Evolutionary conservation across 2,797 vertebrate genomes (phyloP).

Genomic region (Silurus lanzhouensis): DNA sequence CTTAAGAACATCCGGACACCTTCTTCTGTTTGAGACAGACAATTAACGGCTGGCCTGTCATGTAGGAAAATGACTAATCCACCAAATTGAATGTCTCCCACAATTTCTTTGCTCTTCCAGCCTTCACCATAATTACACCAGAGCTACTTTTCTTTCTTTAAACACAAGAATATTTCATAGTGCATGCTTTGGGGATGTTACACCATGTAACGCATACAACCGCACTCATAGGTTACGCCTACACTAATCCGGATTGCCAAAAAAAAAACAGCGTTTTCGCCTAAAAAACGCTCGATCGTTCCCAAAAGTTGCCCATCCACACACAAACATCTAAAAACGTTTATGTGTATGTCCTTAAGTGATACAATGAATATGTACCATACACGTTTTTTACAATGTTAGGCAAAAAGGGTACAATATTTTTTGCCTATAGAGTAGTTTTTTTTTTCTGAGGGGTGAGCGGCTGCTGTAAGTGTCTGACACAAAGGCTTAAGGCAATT

Average conservation of each 20-base stretch:
- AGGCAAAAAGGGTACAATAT: not conserved
- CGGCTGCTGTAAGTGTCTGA: not conserved
- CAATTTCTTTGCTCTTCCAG: conserved; percentile 13
- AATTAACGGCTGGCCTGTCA: conserved; percentile 24
- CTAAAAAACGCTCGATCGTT: too few species aligned
- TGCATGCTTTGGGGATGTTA: not conserved
- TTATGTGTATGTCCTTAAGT: not conserved
- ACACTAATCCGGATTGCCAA: too few species aligned
- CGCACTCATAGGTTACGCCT: too few species aligned
- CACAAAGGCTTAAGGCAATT: not conserved
- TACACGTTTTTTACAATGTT: not conserved
- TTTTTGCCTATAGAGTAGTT: not conserved
- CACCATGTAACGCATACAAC: not conserved
- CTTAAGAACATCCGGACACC: conserved; percentile 23
- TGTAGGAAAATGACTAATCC: conserved; percentile 28
- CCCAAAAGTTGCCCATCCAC: too few species aligned
- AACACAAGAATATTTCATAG: not conserved
- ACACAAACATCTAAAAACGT: too few species aligned
- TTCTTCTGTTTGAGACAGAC: not conserved
- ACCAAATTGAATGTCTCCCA: conserved; percentile 7
- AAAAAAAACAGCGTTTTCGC: too few species aligned
- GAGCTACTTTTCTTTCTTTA: not conserved
- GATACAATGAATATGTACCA: not conserved
- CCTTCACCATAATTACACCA: not conserved
- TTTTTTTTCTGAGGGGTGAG: too few species aligned